Evolutionary conservation across 2,113 vertebrate species (phyloP), one percentile per base, ranked within the genome.

Genomic region (Thamnaconus septentrionalis): DNA sequence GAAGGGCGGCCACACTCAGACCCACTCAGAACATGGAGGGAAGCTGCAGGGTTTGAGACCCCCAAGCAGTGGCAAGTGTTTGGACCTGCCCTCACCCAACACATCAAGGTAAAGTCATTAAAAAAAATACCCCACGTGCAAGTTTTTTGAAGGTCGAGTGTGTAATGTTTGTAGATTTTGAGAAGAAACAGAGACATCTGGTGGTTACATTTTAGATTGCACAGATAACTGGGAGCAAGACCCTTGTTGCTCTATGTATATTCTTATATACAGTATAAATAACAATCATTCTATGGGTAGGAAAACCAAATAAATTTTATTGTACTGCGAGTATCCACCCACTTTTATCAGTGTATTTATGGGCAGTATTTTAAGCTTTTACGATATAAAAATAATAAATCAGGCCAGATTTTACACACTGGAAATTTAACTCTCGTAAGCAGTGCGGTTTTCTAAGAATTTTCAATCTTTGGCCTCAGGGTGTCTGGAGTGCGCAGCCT

Each of bases 401-500:
- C 18, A 31, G 18, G 18, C 18, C 18, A 31, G 2, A 31, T 31
- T 31, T 2, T 31, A 52, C 50, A 46, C 45, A 46, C 45, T 31
- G 18, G 18, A 46, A 46, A 8, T 2, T 8, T 6, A 8, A 49
- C 9, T 5, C 48, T 11, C 5, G 6, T 9, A 50, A n/a, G 48
- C 5, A 50, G 5, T 9, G 11, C 48, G n/a, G 52, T 64, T 70
- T 4, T 5, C 57, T 66, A 8, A 67, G 6, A 6, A 2, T 41
- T 41, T 9, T 77, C 48, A 47, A 49, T 55, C 50, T 64, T 12
- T 4, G 49, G 45, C 41, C 42, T 39, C 53, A 98, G 96, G 86
- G 85, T 93, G 56, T 85, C 88, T 7, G 88, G 93, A 12, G 76
- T 92, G 52, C 95, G 95, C 85, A 93, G 92, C 76, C 93, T 96